Conservation (phyloP, 2,888 invertebrate species). For the Erebia epiphron region DNA sequence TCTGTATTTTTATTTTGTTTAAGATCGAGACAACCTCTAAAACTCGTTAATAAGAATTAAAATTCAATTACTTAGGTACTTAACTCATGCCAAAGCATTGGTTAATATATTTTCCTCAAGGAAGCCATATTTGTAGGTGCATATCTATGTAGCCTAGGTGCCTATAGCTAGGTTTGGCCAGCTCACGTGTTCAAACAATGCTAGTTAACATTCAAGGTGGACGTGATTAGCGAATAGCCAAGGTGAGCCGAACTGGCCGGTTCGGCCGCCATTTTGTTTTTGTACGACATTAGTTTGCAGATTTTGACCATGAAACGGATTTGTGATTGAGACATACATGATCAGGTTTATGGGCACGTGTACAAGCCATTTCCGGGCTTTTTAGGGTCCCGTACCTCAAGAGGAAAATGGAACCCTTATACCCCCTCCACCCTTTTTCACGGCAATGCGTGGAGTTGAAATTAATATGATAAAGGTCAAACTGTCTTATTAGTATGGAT, state of each 20-base stretch:
- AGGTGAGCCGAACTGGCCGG: conserved; percentile 65
- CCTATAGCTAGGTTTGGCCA: conserved; percentile 34
- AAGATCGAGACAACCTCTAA: no score
- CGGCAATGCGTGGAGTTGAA: no score
- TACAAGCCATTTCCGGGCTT: no score
- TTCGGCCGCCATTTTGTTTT: conserved; percentile 30
- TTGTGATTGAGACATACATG: background rate
- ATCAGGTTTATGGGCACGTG: no score
- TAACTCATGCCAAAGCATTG: background rate
- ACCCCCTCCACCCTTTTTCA: no score
- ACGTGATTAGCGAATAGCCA: conserved; percentile 77
- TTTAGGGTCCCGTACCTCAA: no score
- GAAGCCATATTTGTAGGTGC: conserved; percentile 40
- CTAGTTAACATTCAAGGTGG: conserved; percentile 80
- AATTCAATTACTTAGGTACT: no score
- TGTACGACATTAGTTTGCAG: conserved; percentile 15
- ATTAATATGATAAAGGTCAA: no score
- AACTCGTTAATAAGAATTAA: no score
- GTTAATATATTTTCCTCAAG: conserved; percentile 39
- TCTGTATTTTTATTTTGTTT: no score
- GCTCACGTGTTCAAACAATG: conserved; percentile 62
- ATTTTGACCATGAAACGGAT: conserved; percentile 15
- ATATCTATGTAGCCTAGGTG: conserved; percentile 23
- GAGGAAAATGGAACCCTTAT: no score
- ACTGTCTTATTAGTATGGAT: no score